A percentile compares a stretch with the other conserved stretches of the same genome.
Evolutionary conservation across 2,113 vertebrate genomes (phyloP).

Genomic region (Reinhardtius hippoglossoides): DNA sequence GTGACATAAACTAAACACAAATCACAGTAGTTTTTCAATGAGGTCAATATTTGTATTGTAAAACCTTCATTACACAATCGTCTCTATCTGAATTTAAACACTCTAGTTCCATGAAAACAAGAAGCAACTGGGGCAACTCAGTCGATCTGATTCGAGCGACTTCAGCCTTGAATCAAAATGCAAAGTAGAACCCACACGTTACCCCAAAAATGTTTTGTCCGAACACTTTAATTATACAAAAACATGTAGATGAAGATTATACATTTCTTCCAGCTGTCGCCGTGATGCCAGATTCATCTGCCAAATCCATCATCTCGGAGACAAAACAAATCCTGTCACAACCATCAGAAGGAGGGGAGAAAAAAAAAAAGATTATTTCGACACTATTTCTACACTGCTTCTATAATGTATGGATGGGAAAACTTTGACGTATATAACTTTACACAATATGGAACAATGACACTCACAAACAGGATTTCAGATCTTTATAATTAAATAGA

Average conservation of each 20-base stretch:
- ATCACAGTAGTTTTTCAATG: too few relatives aligned
- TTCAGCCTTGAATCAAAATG: slow-evolving; percentile 24
- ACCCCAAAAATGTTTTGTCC: slow-evolving; percentile 14
- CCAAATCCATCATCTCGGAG: slow-evolving; percentile 34
- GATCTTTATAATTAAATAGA: too few relatives aligned
- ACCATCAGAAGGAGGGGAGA: neutral
- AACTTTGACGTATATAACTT: too few relatives aligned
- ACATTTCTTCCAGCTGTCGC: slow-evolving; percentile 19
- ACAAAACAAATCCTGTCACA: slow-evolving; percentile 25
- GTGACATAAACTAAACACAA: too few relatives aligned
- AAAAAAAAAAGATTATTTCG: neutral
- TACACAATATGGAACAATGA: too few relatives aligned
- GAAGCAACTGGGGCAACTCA: neutral
- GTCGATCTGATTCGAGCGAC: neutral
- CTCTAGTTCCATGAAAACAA: neutral
- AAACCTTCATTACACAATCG: neutral
- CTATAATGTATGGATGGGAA: neutral
- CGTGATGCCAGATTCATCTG: slow-evolving; percentile 9
- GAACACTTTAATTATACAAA: slow-evolving; percentile 34
- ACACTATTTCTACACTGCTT: neutral
- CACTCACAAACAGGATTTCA: too few relatives aligned
- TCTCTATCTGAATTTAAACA: neutral
- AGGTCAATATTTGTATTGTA: too few relatives aligned
- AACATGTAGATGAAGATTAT: slow-evolving; percentile 38
- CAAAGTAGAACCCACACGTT: slow-evolving; percentile 19